Conservation (phyloP, 2,113 vertebrate species). For the Nesoenas mayeri region DNA sequence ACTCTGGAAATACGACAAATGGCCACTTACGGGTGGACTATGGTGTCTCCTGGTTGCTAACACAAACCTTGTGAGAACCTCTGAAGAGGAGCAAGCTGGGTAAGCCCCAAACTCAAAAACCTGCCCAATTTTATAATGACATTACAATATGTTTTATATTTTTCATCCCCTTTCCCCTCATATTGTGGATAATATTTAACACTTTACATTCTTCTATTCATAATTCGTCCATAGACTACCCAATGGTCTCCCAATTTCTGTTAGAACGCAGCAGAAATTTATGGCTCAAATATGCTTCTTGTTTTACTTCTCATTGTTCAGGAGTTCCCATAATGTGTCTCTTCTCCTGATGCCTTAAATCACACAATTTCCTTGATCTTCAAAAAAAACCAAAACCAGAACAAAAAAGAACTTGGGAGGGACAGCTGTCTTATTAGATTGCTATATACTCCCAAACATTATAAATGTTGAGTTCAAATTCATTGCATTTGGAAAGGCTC, state of each 20-base stretch:
- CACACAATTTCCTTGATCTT: not conserved
- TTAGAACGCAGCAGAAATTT: not conserved
- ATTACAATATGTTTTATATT: not conserved
- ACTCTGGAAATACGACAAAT: not conserved
- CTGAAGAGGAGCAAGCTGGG: not conserved
- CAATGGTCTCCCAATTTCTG: not conserved
- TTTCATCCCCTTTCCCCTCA: not conserved
- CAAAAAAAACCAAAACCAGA: not conserved
- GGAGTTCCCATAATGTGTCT: accelerated
- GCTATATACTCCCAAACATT: not conserved
- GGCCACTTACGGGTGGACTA: not conserved
- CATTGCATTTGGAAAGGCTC: accelerated
- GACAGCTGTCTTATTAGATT: not conserved
- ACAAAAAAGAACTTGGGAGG: not conserved
- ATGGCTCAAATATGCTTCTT: accelerated
- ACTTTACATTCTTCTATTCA: not conserved
- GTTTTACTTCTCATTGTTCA: not conserved
- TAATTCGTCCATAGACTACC: not conserved
- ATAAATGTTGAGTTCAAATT: not conserved
- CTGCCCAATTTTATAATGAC: not conserved
- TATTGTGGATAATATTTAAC: not conserved
- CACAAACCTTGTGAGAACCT: not conserved
- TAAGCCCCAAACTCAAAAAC: not conserved
- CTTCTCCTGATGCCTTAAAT: not conserved
- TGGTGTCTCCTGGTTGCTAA: not conserved